A percentile compares a stretch with the other conserved stretches of the same genome.
Conservation (phyloP, 53 echinoderm and acorn worm species). For the Echinarachnius parma region DNA sequence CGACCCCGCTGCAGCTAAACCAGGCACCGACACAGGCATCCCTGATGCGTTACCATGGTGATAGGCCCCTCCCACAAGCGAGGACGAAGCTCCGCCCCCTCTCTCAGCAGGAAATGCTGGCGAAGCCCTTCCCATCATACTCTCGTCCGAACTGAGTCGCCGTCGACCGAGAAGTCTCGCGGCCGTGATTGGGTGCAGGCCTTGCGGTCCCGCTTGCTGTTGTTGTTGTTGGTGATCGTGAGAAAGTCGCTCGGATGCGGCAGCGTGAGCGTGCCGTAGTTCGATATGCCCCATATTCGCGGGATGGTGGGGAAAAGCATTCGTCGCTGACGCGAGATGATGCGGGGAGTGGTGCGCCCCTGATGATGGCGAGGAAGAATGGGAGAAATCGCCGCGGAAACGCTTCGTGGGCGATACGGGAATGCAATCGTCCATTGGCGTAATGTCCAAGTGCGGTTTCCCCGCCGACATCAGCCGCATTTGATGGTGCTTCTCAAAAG, state of each 20-base stretch:
- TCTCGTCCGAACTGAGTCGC: slow-evolving; percentile 16
- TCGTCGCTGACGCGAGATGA: too few species aligned
- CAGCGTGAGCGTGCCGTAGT: slow-evolving; percentile 19
- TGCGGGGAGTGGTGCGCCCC: neutral
- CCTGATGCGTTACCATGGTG: neutral
- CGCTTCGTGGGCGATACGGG: slow-evolving; percentile 31
- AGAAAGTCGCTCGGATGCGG: neutral
- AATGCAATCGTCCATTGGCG: neutral
- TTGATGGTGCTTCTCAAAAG: neutral
- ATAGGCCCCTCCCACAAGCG: neutral
- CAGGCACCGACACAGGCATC: slow-evolving; percentile 5
- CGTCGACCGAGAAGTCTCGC: slow-evolving; percentile 2
- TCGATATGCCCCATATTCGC: slow-evolving; percentile 17
- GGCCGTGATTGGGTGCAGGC: slow-evolving; percentile 3
- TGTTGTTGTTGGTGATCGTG: neutral
- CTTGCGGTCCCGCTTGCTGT: neutral
- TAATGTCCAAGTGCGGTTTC: neutral
- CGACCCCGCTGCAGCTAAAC: slow-evolving; percentile 8
- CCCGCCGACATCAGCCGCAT: neutral
- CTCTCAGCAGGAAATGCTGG: neutral
- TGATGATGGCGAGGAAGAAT: neutral
- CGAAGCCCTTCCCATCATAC: neutral
- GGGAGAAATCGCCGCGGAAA: neutral
- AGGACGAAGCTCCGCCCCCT: neutral
- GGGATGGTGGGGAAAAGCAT: neutral